Percentiles rank a stretch among this genome's conserved stretches.
phyloP scores from a whole-genome alignment of 2,797 vertebrate species.

The Helarctos malayanus region DNA sequence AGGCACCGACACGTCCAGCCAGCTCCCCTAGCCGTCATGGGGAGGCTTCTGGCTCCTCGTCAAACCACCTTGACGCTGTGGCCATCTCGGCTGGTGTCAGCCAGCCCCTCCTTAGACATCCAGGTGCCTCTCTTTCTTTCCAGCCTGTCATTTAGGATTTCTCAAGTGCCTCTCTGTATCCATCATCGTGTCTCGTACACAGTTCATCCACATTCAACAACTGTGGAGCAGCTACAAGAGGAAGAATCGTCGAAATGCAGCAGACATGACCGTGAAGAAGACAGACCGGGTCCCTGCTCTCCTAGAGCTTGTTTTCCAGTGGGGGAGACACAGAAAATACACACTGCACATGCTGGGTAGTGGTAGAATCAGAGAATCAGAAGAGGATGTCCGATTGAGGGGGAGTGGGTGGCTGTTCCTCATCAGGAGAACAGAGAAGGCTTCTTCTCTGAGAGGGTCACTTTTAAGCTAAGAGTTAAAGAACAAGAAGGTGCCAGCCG shows the following conservation, averaged over 20 bases:
- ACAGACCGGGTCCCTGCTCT: background rate
- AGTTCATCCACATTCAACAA: background rate
- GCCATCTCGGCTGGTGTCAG: background rate
- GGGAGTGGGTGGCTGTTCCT: background rate
- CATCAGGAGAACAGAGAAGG: background rate
- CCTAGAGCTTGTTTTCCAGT: background rate
- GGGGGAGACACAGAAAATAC: background rate
- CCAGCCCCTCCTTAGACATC: background rate
- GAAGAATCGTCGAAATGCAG: background rate
- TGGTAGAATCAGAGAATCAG: background rate
- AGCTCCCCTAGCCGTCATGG: background rate
- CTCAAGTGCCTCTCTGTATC: background rate
- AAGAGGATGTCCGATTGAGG: background rate
- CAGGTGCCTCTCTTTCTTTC: background rate
- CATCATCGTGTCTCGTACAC: background rate
- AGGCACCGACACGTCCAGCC: background rate
- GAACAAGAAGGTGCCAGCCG: background rate
- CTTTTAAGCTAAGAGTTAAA: background rate
- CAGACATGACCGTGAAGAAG: background rate
- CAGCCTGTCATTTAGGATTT: constrained; percentile 57
- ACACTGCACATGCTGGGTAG: background rate
- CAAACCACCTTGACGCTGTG: background rate
- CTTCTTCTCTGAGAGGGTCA: background rate
- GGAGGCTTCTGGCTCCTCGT: background rate
- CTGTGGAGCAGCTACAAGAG: background rate